Base-by-base conservation (phyloP, 2,113 vertebrate genomes). In the Chaetorhynchus papuensis region DNA sequence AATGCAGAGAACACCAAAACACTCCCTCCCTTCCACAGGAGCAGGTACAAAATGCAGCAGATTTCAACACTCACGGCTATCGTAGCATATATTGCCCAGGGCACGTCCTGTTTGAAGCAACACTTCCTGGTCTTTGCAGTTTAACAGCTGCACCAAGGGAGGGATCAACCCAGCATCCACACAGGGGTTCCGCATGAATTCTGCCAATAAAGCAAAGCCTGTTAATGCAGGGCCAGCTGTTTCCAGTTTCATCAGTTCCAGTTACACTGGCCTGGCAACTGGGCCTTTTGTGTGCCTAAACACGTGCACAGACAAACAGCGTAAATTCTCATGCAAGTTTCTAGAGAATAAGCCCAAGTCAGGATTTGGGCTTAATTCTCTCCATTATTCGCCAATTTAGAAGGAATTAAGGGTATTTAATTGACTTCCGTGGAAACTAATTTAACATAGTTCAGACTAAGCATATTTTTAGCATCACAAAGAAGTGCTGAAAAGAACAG, bases 21-120 rank as follows among this genome's bases (percentile, higher is more conserved):
- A 45, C 28, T 57, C 19, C 71, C 59, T 93, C 75, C 54, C 47
- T 93, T 35, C 66, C n/a, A 18, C 8, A 60, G 56, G 16, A 71
- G 18, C 35, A 81, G 26, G 49, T 71, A 52, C 44, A 77, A 61
- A 60, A 78, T 66, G 35, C 1, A 37, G 50, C 52, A 18, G 90
- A 64, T 91, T 91, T 81, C 69, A 96, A 97, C 93, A 99, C 99
- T 99, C 99, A 99, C 99, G 99, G 98, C 99, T 99, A 95, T 99
- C 99, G 21, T 99, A 99, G 95, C 99, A 99, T 98, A 99, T 99
- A 98, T 99, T 99, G 94, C 99, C 99, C 74, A 99, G 98, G 65
- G 99, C 99, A 68, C 99, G 98, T 96, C 99, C 99, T 0, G 99
- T 99, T 97, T 99, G 99, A 89, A 99, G 99, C 87, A 99, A 96